Conservation (phyloP, 2,888 invertebrate genomes). For the Pachycephus smyrnensis region DNA sequence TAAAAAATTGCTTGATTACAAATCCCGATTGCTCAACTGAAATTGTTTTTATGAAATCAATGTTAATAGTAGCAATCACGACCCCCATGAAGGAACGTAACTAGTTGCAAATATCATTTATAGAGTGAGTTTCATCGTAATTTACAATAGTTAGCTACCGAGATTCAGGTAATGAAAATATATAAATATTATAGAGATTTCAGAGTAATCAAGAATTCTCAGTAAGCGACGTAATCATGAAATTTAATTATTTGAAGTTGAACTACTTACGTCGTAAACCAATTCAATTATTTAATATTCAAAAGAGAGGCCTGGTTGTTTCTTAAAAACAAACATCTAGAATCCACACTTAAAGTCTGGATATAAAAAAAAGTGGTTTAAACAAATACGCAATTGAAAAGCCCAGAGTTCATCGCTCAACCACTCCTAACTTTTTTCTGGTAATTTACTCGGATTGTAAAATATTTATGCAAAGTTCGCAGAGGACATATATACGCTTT, state of each 20-base stretch:
- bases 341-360: background rate
- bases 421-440: background rate
- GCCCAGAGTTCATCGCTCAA: background rate
- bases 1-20: background rate
- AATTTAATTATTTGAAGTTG: background rate
- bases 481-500: background rate
- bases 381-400: background rate
- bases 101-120: background rate
- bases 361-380: background rate
- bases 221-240: background rate
- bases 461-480: background rate
- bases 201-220: background rate
- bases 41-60: background rate
- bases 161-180: background rate
- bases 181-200: background rate
- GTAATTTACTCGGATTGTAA: background rate
- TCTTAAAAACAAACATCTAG: background rate
- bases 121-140: background rate
- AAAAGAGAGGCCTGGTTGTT: too few species aligned
- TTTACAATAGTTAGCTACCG: background rate
- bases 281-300: background rate
- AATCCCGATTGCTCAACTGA: background rate
- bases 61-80: background rate
- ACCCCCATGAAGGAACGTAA: background rate
- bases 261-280: background rate